Evolutionary conservation across 2,113 vertebrate species (phyloP), one percentile per base, ranked within the genome.

Genomic region (Thamnophis sirtalis): DNA sequence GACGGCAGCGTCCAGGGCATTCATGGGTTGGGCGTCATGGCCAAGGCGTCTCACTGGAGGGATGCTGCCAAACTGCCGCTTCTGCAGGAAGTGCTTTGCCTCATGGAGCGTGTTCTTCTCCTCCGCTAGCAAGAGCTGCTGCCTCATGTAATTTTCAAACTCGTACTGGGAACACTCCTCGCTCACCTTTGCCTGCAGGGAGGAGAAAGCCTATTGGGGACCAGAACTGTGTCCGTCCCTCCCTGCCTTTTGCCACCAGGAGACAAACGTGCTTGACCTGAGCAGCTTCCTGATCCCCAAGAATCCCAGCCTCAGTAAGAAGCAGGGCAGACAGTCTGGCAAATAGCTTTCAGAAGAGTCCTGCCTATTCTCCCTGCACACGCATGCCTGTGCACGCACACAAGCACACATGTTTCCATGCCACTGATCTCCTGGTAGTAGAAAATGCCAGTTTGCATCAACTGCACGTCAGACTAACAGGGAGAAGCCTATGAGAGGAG

Each of bases 131-230:
- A 99, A 96, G 95, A 99, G 98, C 97, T 99, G 99, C 97, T 99
- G 99, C 85, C 99, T 98, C 99, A 99, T 99, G 98, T 99, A 99
- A 98, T 99, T 99, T 97, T 99, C 99, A 24, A 99, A 99, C 96
- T 99, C 99, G 0, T 99, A 99, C 97, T 99, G 99, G 0, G 99
- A 99, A 53, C 99, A 99, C 96, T 99, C 99, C 95, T 99, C 99
- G 0, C 98, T 98, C 92, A 98, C 98, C 96, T 99, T 99, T 0
- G 97, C 98, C 99, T 99, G 96, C 0, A 22, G 22, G n/a, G 28
- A 88, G 73, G 92, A 10, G 0, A 8, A 0, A 33, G 0, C 22
- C 0, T 0, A 5, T 94, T 88, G 95, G 92, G 85, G 4, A 5
- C 28, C 54, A 1, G 24, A 13, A 6, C 4, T 17, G 48, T 0